phyloP scores from a whole-genome alignment of 1,140 invertebrate genomes.

The Panulirus ornatus region DNA sequence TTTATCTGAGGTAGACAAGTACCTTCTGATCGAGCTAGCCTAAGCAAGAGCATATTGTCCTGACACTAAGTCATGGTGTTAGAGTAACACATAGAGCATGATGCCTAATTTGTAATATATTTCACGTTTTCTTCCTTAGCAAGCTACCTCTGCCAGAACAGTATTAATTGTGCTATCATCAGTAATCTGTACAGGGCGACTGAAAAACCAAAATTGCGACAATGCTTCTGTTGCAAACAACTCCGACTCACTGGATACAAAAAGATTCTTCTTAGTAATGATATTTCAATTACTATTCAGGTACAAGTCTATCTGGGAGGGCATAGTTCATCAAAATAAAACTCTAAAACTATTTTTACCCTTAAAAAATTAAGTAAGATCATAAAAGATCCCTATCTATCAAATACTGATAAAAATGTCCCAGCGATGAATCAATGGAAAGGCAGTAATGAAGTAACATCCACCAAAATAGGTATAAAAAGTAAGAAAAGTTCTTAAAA shows the following conservation, averaged over 20 bases:
- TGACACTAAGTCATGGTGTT: constrained; percentile 13
- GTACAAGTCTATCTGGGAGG: too few relatives aligned
- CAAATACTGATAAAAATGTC: too few relatives aligned
- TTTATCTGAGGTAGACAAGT: constrained; percentile 12
- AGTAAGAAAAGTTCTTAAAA: too few relatives aligned
- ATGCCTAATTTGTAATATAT: constrained; percentile 8
- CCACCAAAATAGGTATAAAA: too few relatives aligned
- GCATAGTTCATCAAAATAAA: too few relatives aligned
- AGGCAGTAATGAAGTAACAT: too few relatives aligned
- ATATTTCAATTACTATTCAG: too few relatives aligned
- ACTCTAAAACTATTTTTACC: too few relatives aligned
- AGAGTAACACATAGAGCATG: neutral
- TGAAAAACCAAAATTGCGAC: neutral
- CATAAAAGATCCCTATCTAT: too few relatives aligned
- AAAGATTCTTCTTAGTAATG: neutral
- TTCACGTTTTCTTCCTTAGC: neutral
- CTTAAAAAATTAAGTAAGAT: too few relatives aligned
- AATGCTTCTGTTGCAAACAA: neutral
- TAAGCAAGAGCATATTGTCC: constrained; percentile 21
- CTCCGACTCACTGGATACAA: neutral
- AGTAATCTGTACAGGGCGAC: neutral
- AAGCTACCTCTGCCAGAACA: neutral
- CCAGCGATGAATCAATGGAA: too few relatives aligned
- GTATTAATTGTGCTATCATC: neutral
- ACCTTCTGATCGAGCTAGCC: neutral